Percentiles rank a stretch among this genome's conserved stretches.
phyloP scores from a whole-genome alignment of 2,113 vertebrate species.

The Neotoma lepida region DNA sequence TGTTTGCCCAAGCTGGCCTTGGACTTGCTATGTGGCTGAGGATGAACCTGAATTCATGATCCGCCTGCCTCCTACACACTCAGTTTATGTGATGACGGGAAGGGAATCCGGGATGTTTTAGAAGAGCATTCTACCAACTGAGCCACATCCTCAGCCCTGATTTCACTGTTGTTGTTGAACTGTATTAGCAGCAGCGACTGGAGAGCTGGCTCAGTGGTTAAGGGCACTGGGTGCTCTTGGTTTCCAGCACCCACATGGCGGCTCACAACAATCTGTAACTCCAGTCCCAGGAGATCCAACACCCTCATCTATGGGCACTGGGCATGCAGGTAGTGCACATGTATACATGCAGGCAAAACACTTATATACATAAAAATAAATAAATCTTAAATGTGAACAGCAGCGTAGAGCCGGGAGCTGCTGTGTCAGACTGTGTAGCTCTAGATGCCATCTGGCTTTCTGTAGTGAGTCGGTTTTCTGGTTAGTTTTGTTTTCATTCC shows the following conservation, averaged over 20 bases:
- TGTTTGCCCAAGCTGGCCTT: not conserved
- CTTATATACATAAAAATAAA: not conserved
- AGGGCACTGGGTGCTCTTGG: not conserved
- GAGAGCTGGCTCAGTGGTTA: not conserved
- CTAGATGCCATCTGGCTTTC: not conserved
- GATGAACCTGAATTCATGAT: too few species aligned
- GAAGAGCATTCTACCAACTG: not conserved
- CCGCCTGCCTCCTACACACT: not conserved
- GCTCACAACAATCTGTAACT: not conserved
- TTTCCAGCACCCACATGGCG: not conserved
- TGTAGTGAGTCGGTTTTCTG: not conserved
- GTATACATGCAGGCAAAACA: not conserved
- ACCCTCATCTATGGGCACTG: not conserved
- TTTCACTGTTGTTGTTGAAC: not conserved
- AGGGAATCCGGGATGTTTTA: not conserved
- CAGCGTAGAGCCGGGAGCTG: not conserved
- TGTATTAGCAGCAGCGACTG: not conserved
- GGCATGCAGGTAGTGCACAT: not conserved
- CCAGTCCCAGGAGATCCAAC: not conserved
- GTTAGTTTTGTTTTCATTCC: slow-evolving; percentile 36
- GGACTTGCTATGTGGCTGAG: not conserved
- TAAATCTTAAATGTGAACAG: not conserved
- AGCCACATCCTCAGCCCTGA: not conserved
- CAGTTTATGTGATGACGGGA: not conserved
- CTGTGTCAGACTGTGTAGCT: not conserved